A percentile compares a stretch with the other conserved stretches of the same genome.
Evolutionary conservation across 2,797 vertebrate species (phyloP).

Genomic region (Tenualosa thibaudeaui): DNA sequence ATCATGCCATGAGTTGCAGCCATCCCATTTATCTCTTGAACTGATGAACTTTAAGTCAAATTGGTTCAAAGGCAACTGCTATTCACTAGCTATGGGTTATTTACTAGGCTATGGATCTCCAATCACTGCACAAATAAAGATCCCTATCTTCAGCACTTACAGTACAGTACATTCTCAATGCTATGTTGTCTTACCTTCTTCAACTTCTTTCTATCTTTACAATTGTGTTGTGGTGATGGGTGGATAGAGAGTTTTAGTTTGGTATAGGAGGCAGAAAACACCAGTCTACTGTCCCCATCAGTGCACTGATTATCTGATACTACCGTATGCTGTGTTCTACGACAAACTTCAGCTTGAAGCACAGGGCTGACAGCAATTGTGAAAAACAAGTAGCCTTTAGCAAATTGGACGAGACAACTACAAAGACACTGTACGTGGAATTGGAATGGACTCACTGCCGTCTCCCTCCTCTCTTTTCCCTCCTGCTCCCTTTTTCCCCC

Average conservation of each 20-base stretch:
- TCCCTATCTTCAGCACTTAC: not conserved
- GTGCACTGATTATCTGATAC: not conserved
- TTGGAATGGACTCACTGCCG: conserved; percentile 21
- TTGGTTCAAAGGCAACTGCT: not conserved
- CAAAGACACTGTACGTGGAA: not conserved
- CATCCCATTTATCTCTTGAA: not conserved
- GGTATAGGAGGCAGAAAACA: not conserved
- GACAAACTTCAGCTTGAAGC: not conserved
- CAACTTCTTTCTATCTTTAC: not conserved
- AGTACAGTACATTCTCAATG: not conserved
- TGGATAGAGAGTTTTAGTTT: too few species aligned
- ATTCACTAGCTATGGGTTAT: not conserved
- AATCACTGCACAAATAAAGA: not conserved
- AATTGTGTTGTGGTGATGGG: not conserved
- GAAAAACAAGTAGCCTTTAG: conserved; percentile 16
- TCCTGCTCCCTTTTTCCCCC: not conserved
- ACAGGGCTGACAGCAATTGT: not conserved
- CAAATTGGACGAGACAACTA: conserved; percentile 26
- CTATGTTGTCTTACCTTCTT: not conserved
- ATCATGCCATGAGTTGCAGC: not conserved
- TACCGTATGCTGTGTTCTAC: not conserved
- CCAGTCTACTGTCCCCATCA: not conserved
- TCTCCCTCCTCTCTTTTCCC: not conserved
- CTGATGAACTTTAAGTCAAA: not conserved
- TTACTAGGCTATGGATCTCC: not conserved